Conservation (phyloP, 2,888 invertebrate genomes). For the Galeopsomyia nigrocyanea region DNA sequence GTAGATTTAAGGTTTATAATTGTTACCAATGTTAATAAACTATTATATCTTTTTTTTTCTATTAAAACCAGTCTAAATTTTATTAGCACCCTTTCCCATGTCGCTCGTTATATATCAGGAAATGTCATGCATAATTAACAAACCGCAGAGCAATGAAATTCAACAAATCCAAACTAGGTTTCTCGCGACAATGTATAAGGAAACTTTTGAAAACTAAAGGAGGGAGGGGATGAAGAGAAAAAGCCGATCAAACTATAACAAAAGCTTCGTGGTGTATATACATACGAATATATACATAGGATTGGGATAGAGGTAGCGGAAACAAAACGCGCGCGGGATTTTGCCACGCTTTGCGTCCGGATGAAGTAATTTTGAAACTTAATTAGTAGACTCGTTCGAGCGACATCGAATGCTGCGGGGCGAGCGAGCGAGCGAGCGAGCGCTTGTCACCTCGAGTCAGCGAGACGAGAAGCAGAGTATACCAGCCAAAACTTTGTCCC, state of each 20-base stretch:
- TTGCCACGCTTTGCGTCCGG: slow-evolving; percentile 1
- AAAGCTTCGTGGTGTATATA: neutral
- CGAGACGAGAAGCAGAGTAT: slow-evolving; percentile 26
- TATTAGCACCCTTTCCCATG: too few species aligned
- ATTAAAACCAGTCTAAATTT: too few species aligned
- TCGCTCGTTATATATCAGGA: too few species aligned
- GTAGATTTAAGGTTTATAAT: too few species aligned
- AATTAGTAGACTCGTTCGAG: slow-evolving; percentile 41
- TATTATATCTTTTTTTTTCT: too few species aligned
- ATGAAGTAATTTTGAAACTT: slow-evolving; percentile 46
- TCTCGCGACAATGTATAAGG: neutral
- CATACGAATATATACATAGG: too few species aligned
- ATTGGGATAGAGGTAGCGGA: neutral
- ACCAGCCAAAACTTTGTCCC: slow-evolving; percentile 22
- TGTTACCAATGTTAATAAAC: too few species aligned
- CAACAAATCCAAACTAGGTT: neutral
- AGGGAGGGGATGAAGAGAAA: neutral
- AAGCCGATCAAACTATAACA: slow-evolving; percentile 27
- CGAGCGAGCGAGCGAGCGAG: neutral
- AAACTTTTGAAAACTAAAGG: slow-evolving; percentile 28
- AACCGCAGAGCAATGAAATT: slow-evolving; percentile 1
- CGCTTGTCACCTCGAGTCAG: slow-evolving; percentile 36
- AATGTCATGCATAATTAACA: neutral
- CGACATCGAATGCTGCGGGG: slow-evolving; percentile 28
- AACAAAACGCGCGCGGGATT: slow-evolving; percentile 9